Conservation (phyloP, 1,140 invertebrate genomes). For the Megathymus violae region DNA sequence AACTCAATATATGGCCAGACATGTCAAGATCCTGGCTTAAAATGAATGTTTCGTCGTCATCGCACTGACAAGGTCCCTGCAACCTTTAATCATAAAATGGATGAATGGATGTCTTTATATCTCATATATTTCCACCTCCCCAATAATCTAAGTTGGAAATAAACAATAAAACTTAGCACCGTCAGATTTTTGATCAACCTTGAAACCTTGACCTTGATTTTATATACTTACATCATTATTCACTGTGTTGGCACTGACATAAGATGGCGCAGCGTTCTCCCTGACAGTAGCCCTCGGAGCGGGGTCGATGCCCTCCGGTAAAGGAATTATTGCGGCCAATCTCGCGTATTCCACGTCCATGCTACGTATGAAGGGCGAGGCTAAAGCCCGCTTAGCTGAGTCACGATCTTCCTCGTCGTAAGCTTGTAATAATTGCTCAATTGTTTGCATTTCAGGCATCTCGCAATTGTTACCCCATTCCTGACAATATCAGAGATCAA, state of each 20-base stretch:
- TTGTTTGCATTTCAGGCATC: constrained; percentile 89
- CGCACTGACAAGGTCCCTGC: too few relatives aligned
- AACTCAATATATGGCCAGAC: too few relatives aligned
- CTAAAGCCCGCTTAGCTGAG: constrained; percentile 88
- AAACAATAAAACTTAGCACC: too few relatives aligned
- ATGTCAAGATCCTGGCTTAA: too few relatives aligned
- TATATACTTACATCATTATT: constrained; percentile 29
- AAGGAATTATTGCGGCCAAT: constrained; percentile 90
- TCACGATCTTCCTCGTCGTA: constrained; percentile 96
- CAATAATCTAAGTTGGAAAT: too few relatives aligned
- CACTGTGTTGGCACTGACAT: constrained; percentile 82
- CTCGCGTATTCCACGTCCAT: constrained; percentile 97
- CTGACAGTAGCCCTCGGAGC: constrained; percentile 85
- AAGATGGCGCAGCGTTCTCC: constrained; percentile 89
- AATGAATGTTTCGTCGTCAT: too few relatives aligned
- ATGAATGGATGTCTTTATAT: too few relatives aligned
- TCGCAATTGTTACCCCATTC: constrained; percentile 93
- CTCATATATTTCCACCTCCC: too few relatives aligned
- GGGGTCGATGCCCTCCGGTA: constrained; percentile 87
- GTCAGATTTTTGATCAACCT: too few relatives aligned
- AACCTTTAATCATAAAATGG: too few relatives aligned
- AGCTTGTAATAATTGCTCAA: constrained; percentile 92
- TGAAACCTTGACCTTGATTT: too few relatives aligned
- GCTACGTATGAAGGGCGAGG: constrained; percentile 95
- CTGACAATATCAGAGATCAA: too few relatives aligned